A percentile compares a stretch with the other conserved stretches of the same genome.
Evolutionary conservation across 1,140 invertebrate genomes (phyloP).

Genomic region (Ceratoteleas bidentatus): DNA sequence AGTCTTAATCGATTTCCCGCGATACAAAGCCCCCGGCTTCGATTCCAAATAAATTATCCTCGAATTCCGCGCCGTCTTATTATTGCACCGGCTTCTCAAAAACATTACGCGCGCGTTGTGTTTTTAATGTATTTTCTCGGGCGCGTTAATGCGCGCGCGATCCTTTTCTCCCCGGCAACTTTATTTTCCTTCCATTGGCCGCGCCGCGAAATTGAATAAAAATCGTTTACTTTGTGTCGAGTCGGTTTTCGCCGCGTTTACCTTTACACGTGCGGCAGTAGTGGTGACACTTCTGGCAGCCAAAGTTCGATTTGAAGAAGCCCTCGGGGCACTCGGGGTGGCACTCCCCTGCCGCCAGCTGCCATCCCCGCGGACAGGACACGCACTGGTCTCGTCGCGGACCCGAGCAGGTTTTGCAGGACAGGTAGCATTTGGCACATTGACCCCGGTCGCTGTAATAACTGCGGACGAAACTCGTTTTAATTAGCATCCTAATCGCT

Average conservation of each 20-base stretch:
- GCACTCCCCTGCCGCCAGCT: conserved; percentile 90
- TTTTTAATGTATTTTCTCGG: conserved; percentile 43
- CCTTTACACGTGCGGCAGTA: conserved; percentile 91
- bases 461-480: conserved; percentile 77
- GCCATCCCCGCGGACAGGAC: conserved; percentile 88
- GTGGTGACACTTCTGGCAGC: conserved; percentile 92
- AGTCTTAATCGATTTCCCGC: no score
- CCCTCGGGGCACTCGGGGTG: conserved; percentile 91
- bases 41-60: no score
- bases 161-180: conserved; percentile 11
- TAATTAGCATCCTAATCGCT: conserved; percentile 2
- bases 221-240: conserved; percentile 55
- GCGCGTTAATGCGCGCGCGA: no score
- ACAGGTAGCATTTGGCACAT: conserved; percentile 90
- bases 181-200: conserved; percentile 43
- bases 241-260: no score
- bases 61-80: background rate
- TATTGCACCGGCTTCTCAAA: background rate
- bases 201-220: conserved; percentile 48
- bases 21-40: no score
- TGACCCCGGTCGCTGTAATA: conserved; percentile 91
- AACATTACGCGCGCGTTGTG: conserved; percentile 15
- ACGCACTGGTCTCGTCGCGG: conserved; percentile 91
- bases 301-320: conserved; percentile 89
- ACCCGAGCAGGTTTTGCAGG: conserved; percentile 91